A percentile compares a stretch with the other conserved stretches of the same genome.
These are phyloP conservation scores for Phalacrocorax carbo DNA, from an alignment of 2,113 vertebrate genomes.

Conservation along the genomic window DNA sequence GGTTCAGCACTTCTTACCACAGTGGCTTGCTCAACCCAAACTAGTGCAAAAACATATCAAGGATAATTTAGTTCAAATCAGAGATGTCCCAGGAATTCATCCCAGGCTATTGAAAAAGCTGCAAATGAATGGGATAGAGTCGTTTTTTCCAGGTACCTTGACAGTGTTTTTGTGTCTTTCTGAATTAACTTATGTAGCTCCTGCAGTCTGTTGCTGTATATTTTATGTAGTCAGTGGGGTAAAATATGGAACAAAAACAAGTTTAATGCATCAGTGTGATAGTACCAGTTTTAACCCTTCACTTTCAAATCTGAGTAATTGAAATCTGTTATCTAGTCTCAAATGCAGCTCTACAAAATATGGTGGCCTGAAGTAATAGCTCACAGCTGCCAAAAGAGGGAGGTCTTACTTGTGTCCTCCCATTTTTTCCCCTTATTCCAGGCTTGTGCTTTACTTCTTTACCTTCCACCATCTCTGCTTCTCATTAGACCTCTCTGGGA, in stretches of 20 bases:
- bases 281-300: neutral
- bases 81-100: slow-evolving; percentile 78
- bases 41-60: slow-evolving; percentile 81
- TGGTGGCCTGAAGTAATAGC: neutral
- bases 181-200: neutral
- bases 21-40: slow-evolving; percentile 88
- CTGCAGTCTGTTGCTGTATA: neutral
- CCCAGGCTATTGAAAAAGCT: slow-evolving; percentile 80
- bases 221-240: neutral
- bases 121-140: slow-evolving; percentile 78
- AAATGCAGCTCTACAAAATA: neutral
- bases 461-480: neutral
- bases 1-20: slow-evolving; percentile 86
- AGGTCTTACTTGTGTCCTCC: neutral
- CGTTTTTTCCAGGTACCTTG: slow-evolving; percentile 88
- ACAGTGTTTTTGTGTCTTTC: neutral
- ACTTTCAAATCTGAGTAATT: neutral
- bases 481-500: neutral
- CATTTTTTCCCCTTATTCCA: neutral
- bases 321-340: neutral
- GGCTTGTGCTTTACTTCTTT: neutral
- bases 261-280: neutral
- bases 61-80: slow-evolving; percentile 76
- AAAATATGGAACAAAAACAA: neutral
- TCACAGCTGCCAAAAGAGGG: neutral